Base-by-base conservation (phyloP, 2,113 vertebrate species). In the Hippocampus barbouri region DNA sequence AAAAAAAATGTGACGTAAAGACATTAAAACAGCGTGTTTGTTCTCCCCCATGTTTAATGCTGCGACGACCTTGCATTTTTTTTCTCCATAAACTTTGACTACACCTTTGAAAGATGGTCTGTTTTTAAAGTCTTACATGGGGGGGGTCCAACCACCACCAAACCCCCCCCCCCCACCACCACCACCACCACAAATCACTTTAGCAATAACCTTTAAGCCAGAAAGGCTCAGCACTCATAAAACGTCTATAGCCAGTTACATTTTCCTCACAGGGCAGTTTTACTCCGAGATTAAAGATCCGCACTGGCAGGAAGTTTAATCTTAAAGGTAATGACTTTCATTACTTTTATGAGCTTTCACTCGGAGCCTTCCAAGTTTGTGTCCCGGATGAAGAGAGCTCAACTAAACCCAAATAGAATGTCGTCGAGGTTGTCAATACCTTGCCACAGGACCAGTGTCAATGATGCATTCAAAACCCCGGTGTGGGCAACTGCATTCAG, bases 141-240 rank as follows among this genome's bases (percentile, higher is more conserved):
- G 69, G 69, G 69, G 79, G 69, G 68, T 54, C 69, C 74, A 11
- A 18, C 27, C 59, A 9, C 5, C 14, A n/a, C n/a, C n/a, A n/a
- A n/a, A n/a, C 59, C 12, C 5, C 57, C 25, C 25, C 59, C 14
- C 11, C 2, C 23, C 4, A 63, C 27, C 27, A 27, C 27, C 73
- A 11, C 69, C 82, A 84, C 23, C 5, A 60, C 73, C 69, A 79
- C 82, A 85, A 89, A 89, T 83, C 81, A 85, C 81, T 76, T 87
- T 78, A 84, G 73, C 79, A 88, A 88, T 87, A 87, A 87, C 76
- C 74, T 87, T 78, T 77, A 82, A 80, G 80, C 78, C 67, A 25
- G 23, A 51, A 76, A 77, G 75, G 79, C 79, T 70, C 77, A 83
- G 56, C 74, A 81, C 75, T 85, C 78, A 69, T 88, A 88, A 88